Evolutionary conservation across 2,113 vertebrate genomes (phyloP).

Genomic region (Candoia aspera): DNA sequence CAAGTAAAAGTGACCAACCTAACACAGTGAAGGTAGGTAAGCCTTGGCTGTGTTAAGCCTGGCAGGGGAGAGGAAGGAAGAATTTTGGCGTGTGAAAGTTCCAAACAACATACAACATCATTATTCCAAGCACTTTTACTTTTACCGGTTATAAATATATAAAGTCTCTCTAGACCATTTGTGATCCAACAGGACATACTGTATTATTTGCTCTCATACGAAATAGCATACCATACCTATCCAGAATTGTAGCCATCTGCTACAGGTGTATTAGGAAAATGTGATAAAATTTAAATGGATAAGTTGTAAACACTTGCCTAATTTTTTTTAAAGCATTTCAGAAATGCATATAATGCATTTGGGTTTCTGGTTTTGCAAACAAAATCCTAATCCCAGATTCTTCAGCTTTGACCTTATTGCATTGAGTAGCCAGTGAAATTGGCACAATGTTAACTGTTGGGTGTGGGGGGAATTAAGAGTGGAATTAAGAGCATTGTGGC

Average conservation of each 20-base stretch:
- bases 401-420: neutral
- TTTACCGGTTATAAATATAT: neutral
- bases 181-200: neutral
- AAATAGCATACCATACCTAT: neutral
- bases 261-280: neutral
- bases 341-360: neutral
- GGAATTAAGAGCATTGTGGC: neutral
- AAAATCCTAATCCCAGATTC: neutral
- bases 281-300: constrained; percentile 14
- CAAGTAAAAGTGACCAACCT: neutral
- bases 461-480: neutral
- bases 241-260: neutral
- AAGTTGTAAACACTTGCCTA: constrained; percentile 2
- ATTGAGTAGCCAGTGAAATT: neutral
- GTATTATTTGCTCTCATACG: neutral
- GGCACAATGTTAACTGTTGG: neutral
- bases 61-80: neutral
- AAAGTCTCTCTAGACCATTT: neutral
- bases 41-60: neutral
- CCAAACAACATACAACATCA: neutral
- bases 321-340: neutral
- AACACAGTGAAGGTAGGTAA: neutral
- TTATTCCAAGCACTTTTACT: neutral
- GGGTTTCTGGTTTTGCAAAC: neutral
- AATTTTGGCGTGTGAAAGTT: rapidly evolving